Base-by-base conservation (phyloP, 2,797 vertebrate genomes). In the Mus caroli region DNA sequence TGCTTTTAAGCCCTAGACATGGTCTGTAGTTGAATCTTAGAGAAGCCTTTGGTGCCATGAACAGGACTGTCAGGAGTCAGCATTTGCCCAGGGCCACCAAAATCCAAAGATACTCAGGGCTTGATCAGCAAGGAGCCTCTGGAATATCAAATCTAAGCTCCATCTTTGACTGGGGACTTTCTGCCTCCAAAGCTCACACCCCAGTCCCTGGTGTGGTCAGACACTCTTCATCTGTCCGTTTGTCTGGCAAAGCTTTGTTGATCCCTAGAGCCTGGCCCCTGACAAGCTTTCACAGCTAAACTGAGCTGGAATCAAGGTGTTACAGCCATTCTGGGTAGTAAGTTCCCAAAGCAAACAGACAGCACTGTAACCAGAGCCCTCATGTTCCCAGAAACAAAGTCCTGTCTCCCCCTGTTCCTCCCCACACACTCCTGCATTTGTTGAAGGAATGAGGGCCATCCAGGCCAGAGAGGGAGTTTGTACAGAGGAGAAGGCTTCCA, bases 191-290 rank as follows among this genome's bases (percentile, higher is more conserved):
- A 15, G 28, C 71, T 4, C 3, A 1, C 1, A 0, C 8, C 31
- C 71, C 56, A 56, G 1, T 37, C 31, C 8, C 10, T 4, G 22
- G 3, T 2, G 5, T 14, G 15, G 6, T 3, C 4, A 11, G 5
- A 3, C 4, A 24, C 1, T 69, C 60, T n/a, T 50, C 1, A 8
- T 5, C 6, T 22, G 34, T 17, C 14, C n/a, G 0, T 13, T 4
- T 6, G 0, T 17, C 58, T 4, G 37, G 71, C 46, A 40, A 28
- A 37, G 9, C n/a, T 54, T 34, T 15, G 67, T 7, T 1, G 64
- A 86, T 17, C 0, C n/a, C 19, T 0, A 0, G 46, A n/a, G 26
- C 31, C 34, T 31, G 31, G n/a, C 14, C 15, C 7, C n/a, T 0
- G 19, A 20, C 12, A 17, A 46, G 37, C 7, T 13, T 0, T 1